These are phyloP conservation scores for Pachycephus smyrnensis DNA, from an alignment of 2,888 invertebrate genomes.

Conservation along the genomic window DNA sequence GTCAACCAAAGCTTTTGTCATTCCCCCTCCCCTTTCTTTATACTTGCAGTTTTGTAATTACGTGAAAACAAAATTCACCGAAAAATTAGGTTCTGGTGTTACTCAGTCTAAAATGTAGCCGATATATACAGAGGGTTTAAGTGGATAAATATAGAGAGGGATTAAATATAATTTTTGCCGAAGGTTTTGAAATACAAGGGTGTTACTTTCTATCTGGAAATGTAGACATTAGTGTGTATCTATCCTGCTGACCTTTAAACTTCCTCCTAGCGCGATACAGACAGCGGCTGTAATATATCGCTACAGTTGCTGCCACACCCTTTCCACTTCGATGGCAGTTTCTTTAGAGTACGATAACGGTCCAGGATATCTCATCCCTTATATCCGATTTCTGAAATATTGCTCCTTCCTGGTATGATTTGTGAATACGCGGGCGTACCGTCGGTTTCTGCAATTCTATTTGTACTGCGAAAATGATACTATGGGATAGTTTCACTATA, in stretches of 20 bases:
- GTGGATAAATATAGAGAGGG: not conserved
- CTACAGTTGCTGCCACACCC: slow-evolving; percentile 5
- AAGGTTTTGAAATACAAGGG: not conserved
- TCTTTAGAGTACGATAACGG: slow-evolving; percentile 5
- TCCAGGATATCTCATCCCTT: slow-evolving; percentile 5
- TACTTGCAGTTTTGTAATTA: not conserved
- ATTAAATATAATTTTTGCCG: not conserved
- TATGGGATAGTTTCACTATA: not conserved
- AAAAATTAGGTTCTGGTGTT: not conserved
- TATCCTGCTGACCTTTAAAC: not conserved
- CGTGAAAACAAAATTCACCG: not conserved
- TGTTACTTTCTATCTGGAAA: not conserved
- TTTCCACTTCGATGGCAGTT: not conserved
- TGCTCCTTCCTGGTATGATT: slow-evolving; percentile 10
- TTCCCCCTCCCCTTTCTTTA: not conserved
- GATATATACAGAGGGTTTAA: not conserved
- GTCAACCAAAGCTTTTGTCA: no score
- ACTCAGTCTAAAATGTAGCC: no score
- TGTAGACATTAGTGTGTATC: not conserved
- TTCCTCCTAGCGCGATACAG: not conserved
- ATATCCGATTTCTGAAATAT: slow-evolving; percentile 4
- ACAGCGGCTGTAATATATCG: slow-evolving; percentile 6
- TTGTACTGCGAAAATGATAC: not conserved
- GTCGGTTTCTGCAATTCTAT: not conserved
- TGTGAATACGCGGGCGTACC: slow-evolving; percentile 10